phyloP scores from a whole-genome alignment of 2,888 invertebrate genomes.

The Euplexia lucipara region DNA sequence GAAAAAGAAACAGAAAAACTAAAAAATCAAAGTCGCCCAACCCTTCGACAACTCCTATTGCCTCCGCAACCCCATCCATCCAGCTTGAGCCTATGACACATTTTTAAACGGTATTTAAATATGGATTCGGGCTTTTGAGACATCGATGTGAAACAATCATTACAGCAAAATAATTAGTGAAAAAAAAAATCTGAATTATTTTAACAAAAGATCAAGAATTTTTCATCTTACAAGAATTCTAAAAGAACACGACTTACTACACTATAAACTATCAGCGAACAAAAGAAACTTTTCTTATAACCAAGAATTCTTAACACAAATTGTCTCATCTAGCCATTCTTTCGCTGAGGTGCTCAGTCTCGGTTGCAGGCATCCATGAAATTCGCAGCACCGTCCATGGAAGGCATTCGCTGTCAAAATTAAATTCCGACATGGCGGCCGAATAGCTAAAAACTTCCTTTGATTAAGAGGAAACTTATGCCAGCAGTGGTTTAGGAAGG shows the following conservation, averaged over 20 bases:
- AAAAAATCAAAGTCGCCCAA: no score
- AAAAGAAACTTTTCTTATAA: constrained; percentile 21
- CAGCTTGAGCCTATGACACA: no score
- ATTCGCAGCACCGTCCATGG: constrained; percentile 62
- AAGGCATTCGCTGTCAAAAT: constrained; percentile 62
- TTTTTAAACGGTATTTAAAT: no score
- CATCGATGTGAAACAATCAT: no score
- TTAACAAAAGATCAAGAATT: not conserved
- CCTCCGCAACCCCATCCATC: no score
- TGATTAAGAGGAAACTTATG: constrained; percentile 39
- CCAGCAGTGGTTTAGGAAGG: constrained; percentile 2
- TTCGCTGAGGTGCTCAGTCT: constrained; percentile 28
- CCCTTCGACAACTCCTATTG: no score
- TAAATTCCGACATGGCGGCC: constrained; percentile 57
- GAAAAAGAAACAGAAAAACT: no score
- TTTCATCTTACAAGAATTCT: constrained; percentile 5
- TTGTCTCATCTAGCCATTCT: constrained; percentile 47
- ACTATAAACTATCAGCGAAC: constrained; percentile 6
- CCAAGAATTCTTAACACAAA: constrained; percentile 14
- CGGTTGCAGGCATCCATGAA: constrained; percentile 68
- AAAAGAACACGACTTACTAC: not conserved
- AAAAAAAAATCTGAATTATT: not conserved
- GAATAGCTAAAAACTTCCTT: constrained; percentile 38
- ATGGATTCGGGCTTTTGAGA: no score
- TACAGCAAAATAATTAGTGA: not conserved